Conservation (phyloP, 2,113 vertebrate species). For the Pelusios castaneus region DNA sequence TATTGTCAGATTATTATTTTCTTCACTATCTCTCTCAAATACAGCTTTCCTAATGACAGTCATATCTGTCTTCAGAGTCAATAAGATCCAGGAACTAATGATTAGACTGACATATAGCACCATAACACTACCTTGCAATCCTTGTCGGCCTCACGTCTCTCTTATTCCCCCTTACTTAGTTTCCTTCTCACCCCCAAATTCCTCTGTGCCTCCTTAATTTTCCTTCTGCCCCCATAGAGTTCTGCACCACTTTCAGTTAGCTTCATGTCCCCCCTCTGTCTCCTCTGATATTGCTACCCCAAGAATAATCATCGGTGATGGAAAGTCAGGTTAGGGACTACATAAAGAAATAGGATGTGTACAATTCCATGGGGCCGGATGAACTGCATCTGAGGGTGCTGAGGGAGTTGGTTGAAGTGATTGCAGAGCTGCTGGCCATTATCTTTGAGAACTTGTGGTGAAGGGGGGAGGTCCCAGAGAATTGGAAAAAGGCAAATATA, state of each 20-base stretch:
- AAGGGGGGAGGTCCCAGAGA: too few relatives aligned
- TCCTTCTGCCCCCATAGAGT: not conserved
- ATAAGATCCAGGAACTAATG: not conserved
- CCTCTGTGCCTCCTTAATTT: not conserved
- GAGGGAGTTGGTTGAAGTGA: too few relatives aligned
- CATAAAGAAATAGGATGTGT: too few relatives aligned
- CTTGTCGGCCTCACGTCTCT: not conserved
- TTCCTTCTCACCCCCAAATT: not conserved
- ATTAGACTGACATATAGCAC: not conserved
- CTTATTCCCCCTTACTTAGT: too few relatives aligned
- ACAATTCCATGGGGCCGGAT: too few relatives aligned
- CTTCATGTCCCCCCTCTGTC: not conserved
- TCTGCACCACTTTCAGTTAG: rapidly evolving
- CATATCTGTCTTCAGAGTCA: not conserved
- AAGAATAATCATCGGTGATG: too few relatives aligned
- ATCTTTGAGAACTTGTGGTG: too few relatives aligned
- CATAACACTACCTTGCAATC: not conserved
- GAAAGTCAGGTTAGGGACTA: too few relatives aligned
- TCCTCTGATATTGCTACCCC: not conserved
- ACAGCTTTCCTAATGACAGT: not conserved
- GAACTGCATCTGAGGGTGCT: too few relatives aligned
- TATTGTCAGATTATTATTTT: not conserved
- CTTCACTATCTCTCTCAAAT: not conserved
- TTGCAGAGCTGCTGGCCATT: too few relatives aligned
- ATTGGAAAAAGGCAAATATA: too few relatives aligned